phyloP scores from a whole-genome alignment of 2,113 vertebrate species.

The Eptatretus burgeri region DNA sequence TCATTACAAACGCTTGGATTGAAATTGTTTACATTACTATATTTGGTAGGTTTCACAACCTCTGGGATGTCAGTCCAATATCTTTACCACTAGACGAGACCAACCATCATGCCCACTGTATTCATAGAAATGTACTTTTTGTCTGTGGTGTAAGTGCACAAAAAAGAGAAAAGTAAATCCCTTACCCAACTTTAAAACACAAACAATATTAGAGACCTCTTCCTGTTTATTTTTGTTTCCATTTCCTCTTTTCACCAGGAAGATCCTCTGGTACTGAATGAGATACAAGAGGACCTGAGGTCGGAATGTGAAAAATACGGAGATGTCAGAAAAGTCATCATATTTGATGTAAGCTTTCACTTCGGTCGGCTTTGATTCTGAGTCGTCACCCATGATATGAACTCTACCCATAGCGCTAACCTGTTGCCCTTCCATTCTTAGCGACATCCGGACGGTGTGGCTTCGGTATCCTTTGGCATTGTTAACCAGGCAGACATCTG shows the following conservation, averaged over 20 bases:
- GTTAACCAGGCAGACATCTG: conserved; percentile 43
- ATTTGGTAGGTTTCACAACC: no score
- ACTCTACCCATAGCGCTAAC: background rate
- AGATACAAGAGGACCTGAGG: conserved; percentile 66
- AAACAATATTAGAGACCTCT: no score
- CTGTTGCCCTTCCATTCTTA: conserved; percentile 14
- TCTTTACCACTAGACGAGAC: no score
- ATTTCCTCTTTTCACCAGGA: conserved; percentile 22
- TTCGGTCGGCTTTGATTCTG: background rate
- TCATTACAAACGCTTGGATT: no score
- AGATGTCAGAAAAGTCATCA: conserved; percentile 63
- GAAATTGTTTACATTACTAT: no score
- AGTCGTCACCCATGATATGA: background rate
- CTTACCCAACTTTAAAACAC: no score
- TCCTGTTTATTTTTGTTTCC: no score
- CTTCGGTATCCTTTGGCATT: conserved; percentile 68
- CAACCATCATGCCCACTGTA: no score
- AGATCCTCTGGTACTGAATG: conserved; percentile 67
- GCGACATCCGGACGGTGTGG: conserved; percentile 73
- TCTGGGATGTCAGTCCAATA: no score
- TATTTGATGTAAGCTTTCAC: conserved; percentile 57
- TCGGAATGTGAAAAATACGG: conserved; percentile 84
- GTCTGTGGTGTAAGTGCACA: no score
- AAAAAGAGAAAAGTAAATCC: no score
- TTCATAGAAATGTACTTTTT: no score